Conservation (phyloP, 2,888 invertebrate species). For the Lithophane socia region DNA sequence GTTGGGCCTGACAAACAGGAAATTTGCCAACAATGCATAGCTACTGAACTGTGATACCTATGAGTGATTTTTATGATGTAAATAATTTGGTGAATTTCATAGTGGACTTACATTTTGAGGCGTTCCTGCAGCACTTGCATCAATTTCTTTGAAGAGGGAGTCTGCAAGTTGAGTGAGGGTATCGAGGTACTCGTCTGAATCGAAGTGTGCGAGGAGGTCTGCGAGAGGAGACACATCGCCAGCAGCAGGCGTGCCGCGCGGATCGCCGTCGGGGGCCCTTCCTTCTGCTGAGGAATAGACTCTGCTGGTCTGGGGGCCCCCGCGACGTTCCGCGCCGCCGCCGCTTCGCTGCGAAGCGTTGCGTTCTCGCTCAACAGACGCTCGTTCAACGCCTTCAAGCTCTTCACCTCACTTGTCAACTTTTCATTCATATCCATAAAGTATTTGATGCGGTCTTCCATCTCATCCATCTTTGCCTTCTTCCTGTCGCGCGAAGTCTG, state of each 20-base stretch:
- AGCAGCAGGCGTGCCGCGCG: constrained; percentile 93
- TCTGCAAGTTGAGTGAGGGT: constrained; percentile 95
- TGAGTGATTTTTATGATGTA: not conserved
- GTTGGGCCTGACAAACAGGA: constrained; percentile 10
- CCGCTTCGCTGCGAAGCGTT: constrained; percentile 89
- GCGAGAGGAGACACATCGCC: constrained; percentile 95
- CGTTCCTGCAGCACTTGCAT: constrained; percentile 93
- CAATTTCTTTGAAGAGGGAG: constrained; percentile 95
- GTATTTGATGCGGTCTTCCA: constrained; percentile 93
- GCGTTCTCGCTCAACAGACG: constrained; percentile 92
- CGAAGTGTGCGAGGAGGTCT: constrained; percentile 95
- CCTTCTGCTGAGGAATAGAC: constrained; percentile 99
- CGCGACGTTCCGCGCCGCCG: constrained; percentile 92
- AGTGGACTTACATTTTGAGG: constrained; percentile 90
- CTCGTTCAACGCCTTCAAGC: constrained; percentile 92
- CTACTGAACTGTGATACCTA: not conserved
- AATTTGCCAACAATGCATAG: constrained; percentile 17
- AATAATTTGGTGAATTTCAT: not conserved
- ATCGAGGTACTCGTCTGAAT: constrained; percentile 93
- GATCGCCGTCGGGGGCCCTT: constrained; percentile 93
- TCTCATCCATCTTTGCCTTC: constrained; percentile 97
- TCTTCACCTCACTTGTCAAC: constrained; percentile 92
- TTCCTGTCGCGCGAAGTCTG: constrained; percentile 99
- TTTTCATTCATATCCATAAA: constrained; percentile 92
- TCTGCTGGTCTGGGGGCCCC: constrained; percentile 94